Percentiles rank a stretch among this genome's conserved stretches.
Conservation (phyloP, 2,113 vertebrate genomes). For the Nibea albiflora region DNA sequence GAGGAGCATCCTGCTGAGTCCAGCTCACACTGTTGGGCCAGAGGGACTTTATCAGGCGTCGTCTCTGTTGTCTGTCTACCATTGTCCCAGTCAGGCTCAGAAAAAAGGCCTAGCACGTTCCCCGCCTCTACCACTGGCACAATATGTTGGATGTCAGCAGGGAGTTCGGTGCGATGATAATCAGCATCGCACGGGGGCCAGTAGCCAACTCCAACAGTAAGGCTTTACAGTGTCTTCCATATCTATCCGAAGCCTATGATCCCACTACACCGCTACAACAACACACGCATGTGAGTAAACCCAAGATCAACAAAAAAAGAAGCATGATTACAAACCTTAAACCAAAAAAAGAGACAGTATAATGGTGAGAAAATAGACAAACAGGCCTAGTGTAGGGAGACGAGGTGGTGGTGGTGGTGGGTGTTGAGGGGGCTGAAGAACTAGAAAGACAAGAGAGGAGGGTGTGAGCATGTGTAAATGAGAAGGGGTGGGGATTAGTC, state of each 20-base stretch:
- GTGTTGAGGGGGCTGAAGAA: background rate
- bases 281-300: slow-evolving; percentile 30
- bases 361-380: slow-evolving; percentile 48
- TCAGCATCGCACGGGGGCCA: slow-evolving; percentile 1
- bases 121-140: slow-evolving; percentile 12
- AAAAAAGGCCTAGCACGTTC: slow-evolving; percentile 38
- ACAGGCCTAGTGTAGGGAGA: slow-evolving; percentile 20
- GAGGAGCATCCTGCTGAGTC: slow-evolving; percentile 17
- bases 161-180: slow-evolving; percentile 22
- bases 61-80: slow-evolving; percentile 52
- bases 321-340: slow-evolving; percentile 46
- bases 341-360: slow-evolving; percentile 28
- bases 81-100: slow-evolving; percentile 47
- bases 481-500: slow-evolving; percentile 78
- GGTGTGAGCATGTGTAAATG: slow-evolving; percentile 73
- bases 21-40: slow-evolving; percentile 27
- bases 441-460: slow-evolving; percentile 49
- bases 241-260: slow-evolving; percentile 53
- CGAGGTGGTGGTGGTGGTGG: background rate
- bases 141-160: slow-evolving; percentile 39
- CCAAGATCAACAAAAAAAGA: slow-evolving; percentile 38
- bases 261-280: slow-evolving; percentile 43
- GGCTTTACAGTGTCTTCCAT: slow-evolving; percentile 33
- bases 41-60: slow-evolving; percentile 46
- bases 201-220: slow-evolving; percentile 30